Base-by-base conservation (phyloP, 1,140 invertebrate species). In the Alviniconcha marisindica region DNA sequence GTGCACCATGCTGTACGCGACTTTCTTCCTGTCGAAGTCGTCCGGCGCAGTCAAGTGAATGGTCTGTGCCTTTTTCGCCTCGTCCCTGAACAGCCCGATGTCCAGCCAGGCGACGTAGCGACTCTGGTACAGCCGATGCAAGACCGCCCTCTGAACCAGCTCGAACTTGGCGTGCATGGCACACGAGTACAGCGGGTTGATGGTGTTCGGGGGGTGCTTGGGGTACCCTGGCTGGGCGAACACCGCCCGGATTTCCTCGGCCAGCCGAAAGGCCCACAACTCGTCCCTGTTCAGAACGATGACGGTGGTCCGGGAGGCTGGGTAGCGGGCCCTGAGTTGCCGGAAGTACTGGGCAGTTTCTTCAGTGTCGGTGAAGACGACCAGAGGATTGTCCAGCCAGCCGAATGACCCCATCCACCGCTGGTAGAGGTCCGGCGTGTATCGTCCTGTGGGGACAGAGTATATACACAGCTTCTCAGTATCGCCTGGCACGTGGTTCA, bases 161-260 rank as follows among this genome's bases (percentile, higher is more conserved):
- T 91, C 89, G 82, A 88, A 89, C 56, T 91, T 91, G 24, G 87
- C 89, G 84, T 91, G 90, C 89, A 90, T 91, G 2, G 84, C 84
- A 73, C 87, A 88, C 5, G 88, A 87, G 54, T 91, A 91, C 14
- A 83, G 77, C 1, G 84, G 79, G 28, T 86, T 74, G 5, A 90
- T 85, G 15, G 89, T 91, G 77, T 91, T 91, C 38, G 90, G 90
- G 2, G 14, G 24, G 36, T 40, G 36, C 0, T 42, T 42, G 10
- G 69, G 69, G 2, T 90, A 91, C 36, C 69, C 80, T 15, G 85
- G 87, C 48, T 89, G 85, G 18, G 81, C 33, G 69, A 84, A 91
- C 18, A 92, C 87, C 5, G 83, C 28, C 44, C 71, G 54, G 12
- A 91, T 89, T 81, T 81, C 42, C 31, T 74, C 15, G 12, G 79